Conservation (phyloP, 2,797 vertebrate species). For the Arremon aurantiirostris region DNA sequence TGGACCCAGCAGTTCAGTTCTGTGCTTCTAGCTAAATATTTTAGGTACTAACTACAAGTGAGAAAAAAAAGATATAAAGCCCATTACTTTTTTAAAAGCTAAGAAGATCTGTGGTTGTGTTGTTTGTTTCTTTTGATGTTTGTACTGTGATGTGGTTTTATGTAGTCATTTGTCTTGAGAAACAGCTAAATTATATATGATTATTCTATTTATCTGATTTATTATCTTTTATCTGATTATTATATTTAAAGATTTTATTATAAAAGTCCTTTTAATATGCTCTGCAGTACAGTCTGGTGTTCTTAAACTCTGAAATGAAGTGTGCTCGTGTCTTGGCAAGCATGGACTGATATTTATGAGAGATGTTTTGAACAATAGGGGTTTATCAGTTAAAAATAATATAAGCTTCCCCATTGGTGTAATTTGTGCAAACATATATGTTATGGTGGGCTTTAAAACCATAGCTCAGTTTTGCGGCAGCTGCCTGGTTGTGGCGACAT, state of each 20-base stretch:
- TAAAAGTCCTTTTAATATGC: neutral
- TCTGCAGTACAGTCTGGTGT: neutral
- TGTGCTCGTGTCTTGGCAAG: neutral
- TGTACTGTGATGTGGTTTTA: neutral
- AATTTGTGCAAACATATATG: neutral
- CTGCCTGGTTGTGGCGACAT: neutral
- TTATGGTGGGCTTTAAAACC: neutral
- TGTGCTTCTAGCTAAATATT: constrained; percentile 1
- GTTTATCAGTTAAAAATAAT: neutral
- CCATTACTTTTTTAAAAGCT: neutral
- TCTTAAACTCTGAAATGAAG: neutral
- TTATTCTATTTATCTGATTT: neutral
- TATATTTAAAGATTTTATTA: neutral
- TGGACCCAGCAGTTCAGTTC: neutral
- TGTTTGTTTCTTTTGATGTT: neutral
- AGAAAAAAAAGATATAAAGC: neutral
- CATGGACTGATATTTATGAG: neutral
- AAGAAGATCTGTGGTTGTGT: neutral
- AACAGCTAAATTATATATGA: neutral
- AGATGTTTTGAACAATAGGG: neutral
- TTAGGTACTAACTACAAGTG: neutral
- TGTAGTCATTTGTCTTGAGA: neutral
- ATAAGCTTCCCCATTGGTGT: neutral
- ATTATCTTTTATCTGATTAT: neutral
- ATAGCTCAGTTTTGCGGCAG: neutral